phyloP scores from a whole-genome alignment of 2,888 invertebrate genomes.

The Adelphocoris suturalis region DNA sequence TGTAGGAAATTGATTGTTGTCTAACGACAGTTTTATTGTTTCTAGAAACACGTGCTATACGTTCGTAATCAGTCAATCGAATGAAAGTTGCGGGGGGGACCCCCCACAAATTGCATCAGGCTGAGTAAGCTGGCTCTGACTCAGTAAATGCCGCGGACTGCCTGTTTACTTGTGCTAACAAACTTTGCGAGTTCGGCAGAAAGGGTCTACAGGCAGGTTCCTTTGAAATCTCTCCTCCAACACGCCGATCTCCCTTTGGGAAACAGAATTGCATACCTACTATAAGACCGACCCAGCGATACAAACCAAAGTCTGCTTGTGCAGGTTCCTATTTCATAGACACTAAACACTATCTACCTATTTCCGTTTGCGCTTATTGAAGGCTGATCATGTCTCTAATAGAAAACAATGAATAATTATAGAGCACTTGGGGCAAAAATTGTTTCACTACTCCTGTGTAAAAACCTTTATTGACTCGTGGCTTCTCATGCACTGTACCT shows the following conservation, averaged over 20 bases:
- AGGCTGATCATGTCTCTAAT: not conserved
- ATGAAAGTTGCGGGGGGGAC: not conserved
- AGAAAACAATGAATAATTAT: not conserved
- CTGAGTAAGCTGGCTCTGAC: not conserved
- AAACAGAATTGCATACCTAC: not conserved
- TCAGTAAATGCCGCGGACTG: not conserved
- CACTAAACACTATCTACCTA: not conserved
- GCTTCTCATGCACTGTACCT: too few species aligned
- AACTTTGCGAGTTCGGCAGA: conserved; percentile 10
- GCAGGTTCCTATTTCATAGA: not conserved
- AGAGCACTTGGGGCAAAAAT: not conserved
- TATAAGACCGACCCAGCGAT: not conserved
- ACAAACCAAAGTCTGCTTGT: not conserved
- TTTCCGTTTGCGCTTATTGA: not conserved
- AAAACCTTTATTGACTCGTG: too few species aligned
- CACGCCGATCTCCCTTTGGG: not conserved
- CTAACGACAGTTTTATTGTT: too few species aligned
- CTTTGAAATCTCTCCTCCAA: not conserved
- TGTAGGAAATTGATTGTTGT: too few species aligned
- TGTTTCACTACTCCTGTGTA: not conserved
- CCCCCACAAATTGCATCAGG: not conserved
- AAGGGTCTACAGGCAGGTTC: not conserved
- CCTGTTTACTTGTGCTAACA: conserved; percentile 10
- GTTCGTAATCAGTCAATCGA: not conserved
- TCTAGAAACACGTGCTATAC: too few species aligned